Evolutionary conservation across 1,140 invertebrate genomes (phyloP).

Genomic region (Aradophagus sp.): DNA sequence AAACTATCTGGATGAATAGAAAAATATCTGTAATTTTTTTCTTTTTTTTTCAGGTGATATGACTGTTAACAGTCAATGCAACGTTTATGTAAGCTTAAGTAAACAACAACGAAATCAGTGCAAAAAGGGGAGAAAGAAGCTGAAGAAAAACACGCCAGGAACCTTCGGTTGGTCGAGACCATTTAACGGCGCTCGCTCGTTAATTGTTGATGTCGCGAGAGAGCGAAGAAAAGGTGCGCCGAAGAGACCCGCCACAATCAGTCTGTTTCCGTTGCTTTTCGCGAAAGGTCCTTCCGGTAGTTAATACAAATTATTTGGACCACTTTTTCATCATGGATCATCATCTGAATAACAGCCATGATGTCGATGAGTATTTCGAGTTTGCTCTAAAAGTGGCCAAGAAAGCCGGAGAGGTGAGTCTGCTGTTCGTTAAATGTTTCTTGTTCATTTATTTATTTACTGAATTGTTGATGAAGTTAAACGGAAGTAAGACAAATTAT

Average conservation of each 20-base stretch:
- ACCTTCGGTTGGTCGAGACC: slow-evolving; percentile 45
- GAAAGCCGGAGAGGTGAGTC: slow-evolving; percentile 37
- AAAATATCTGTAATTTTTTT: no score
- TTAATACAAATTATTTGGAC: not conserved
- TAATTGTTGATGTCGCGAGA: slow-evolving; percentile 29
- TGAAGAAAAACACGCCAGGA: slow-evolving; percentile 17
- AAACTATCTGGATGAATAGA: no score
- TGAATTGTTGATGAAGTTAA: no score
- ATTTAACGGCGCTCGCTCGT: slow-evolving; percentile 24
- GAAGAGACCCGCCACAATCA: slow-evolving; percentile 22
- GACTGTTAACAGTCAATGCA: no score
- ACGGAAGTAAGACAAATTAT: not conserved
- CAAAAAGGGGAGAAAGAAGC: slow-evolving; percentile 11
- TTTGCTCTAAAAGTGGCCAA: slow-evolving; percentile 37
- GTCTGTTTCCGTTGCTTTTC: slow-evolving; percentile 34
- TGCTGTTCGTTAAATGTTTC: no score
- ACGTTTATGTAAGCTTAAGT: slow-evolving; percentile 2
- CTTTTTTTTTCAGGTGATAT: no score
- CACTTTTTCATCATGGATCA: not conserved
- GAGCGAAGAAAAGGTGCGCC: slow-evolving; percentile 42
- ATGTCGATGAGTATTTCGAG: slow-evolving; percentile 18
- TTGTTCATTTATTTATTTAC: no score
- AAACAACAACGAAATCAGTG: slow-evolving; percentile 38
- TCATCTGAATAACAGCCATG: not conserved
- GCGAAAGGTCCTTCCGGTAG: slow-evolving; percentile 16